A percentile compares a stretch with the other conserved stretches of the same genome.
Evolutionary conservation across 1,140 invertebrate genomes (phyloP).

Genomic region (Bombyx mandarina): DNA sequence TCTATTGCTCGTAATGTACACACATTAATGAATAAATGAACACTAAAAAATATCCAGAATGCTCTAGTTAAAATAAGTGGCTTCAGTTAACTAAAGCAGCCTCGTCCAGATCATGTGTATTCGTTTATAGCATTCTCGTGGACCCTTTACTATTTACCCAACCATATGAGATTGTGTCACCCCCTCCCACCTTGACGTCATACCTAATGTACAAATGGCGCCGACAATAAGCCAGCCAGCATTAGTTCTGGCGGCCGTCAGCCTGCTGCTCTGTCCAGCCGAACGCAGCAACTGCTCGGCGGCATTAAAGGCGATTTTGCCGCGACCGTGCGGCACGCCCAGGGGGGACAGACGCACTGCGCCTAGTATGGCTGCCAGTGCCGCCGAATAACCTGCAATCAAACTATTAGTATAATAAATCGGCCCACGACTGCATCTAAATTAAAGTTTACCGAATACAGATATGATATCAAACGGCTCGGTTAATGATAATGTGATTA

Average conservation of each 20-base stretch:
- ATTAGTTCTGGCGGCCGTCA: slow-evolving; percentile 95
- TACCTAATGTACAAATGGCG: slow-evolving; percentile 95
- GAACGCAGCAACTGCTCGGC: slow-evolving; percentile 97
- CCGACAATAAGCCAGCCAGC: slow-evolving; percentile 98
- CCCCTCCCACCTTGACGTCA: slow-evolving; percentile 7
- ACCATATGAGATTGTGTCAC: no score
- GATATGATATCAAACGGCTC: no score
- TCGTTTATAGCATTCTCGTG: not conserved
- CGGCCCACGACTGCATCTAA: no score
- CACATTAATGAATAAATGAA: no score
- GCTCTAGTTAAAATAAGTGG: no score
- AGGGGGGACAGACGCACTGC: slow-evolving; percentile 91
- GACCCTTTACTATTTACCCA: no score
- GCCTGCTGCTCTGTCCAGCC: slow-evolving; percentile 95
- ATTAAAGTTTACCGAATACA: no score
- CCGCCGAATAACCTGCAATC: slow-evolving; percentile 90
- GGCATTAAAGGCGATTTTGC: slow-evolving; percentile 97
- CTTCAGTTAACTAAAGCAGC: no score
- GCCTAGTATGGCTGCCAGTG: slow-evolving; percentile 92
- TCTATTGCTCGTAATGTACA: no score
- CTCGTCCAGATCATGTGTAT: no score
- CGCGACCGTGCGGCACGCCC: slow-evolving; percentile 96
- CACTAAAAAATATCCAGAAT: no score
- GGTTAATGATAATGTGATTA: no score
- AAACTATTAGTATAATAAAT: not conserved